Conservation (phyloP, 2,888 invertebrate species). For the Myopa tessellatipennis region DNA sequence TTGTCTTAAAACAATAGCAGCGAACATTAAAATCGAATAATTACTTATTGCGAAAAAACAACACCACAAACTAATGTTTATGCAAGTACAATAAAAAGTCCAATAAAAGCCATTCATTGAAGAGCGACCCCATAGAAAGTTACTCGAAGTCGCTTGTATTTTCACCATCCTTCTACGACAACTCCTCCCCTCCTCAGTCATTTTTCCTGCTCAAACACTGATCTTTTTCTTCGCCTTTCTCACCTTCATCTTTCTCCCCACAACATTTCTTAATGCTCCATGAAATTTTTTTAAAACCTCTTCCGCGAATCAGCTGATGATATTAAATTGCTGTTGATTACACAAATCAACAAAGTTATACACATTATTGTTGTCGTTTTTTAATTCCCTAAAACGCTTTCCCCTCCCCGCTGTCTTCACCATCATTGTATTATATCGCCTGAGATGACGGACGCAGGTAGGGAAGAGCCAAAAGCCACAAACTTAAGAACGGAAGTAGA, state of each 20-base stretch:
- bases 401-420: not conserved
- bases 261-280: too few species aligned
- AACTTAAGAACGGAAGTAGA: not conserved
- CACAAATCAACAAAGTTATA: conserved; percentile 32
- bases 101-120: conserved; percentile 27
- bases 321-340: conserved; percentile 29
- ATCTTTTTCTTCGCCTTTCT: not conserved
- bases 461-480: conserved; percentile 12
- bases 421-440: not conserved
- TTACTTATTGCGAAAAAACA: not conserved
- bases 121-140: not conserved
- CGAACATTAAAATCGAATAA: too few species aligned
- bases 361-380: conserved; percentile 6
- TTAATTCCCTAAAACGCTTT: not conserved
- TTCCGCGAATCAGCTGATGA: not conserved
- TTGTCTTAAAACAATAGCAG: not conserved
- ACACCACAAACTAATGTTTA: conserved; percentile 23
- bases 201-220: not conserved
- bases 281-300: too few species aligned
- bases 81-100: conserved; percentile 3
- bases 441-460: not conserved
- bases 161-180: not conserved
- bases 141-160: too few species aligned
- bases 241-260: not conserved
- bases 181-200: not conserved